These are phyloP conservation scores for Andrena bicolor DNA, from an alignment of 2,888 invertebrate genomes.

Conservation along the genomic window DNA sequence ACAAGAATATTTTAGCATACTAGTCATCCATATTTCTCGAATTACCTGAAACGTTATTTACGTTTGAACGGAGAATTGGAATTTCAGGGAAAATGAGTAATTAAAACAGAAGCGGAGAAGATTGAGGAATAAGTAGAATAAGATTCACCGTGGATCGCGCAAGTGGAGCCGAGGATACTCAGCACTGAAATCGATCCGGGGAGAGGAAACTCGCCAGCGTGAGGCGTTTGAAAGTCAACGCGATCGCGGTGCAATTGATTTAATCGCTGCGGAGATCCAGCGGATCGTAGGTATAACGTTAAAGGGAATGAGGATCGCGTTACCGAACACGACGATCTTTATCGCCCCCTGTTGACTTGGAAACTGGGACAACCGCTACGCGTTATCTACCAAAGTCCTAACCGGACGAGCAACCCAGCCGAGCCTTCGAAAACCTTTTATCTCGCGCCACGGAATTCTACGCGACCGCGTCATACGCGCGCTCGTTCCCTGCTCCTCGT, in stretches of 20 bases:
- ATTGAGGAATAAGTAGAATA: neutral
- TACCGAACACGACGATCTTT: conserved; percentile 28
- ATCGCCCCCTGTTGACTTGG: conserved; percentile 13
- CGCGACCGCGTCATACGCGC: conserved; percentile 4
- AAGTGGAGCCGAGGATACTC: neutral
- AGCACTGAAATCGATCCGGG: neutral
- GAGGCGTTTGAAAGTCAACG: conserved; percentile 6
- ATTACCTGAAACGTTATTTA: no score
- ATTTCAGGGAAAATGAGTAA: no score
- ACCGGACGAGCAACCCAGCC: neutral
- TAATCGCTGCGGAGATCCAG: neutral
- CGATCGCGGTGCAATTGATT: neutral
- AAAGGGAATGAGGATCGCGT: neutral
- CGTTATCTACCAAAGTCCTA: conserved; percentile 11
- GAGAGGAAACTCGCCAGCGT: neutral
- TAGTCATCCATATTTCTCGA: no score
- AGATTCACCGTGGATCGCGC: neutral
- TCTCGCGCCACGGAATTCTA: conserved; percentile 12
- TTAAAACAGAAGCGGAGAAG: neutral
- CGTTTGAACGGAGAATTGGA: no score
- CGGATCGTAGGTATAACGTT: neutral
- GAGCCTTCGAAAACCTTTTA: conserved; percentile 29
- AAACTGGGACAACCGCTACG: conserved; percentile 35
- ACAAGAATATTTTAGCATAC: no score
- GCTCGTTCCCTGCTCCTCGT: conserved; percentile 1